Conservation (phyloP, 2,113 vertebrate genomes). For the Raphicerus campestris region DNA sequence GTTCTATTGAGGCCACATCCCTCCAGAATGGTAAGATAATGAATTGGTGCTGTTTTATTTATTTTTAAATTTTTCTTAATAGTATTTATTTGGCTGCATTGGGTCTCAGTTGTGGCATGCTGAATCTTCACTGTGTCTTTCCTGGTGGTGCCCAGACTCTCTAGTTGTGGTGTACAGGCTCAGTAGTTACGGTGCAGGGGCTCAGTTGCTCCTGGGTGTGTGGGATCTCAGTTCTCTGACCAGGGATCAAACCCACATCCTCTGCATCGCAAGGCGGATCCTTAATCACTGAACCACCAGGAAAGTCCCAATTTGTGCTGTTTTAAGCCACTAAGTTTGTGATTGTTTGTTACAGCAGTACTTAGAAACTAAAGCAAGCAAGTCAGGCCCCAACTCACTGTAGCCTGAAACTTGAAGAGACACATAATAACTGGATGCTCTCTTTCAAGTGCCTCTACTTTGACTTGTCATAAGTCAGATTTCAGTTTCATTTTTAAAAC, state of each 20-base stretch:
- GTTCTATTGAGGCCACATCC: not conserved
- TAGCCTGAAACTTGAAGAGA: not conserved
- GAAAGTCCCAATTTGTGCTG: not conserved
- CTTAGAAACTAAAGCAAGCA: not conserved
- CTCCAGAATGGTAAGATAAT: not conserved
- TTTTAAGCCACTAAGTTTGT: not conserved
- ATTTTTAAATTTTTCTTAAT: not conserved
- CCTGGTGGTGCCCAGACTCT: not conserved
- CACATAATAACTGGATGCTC: not conserved
- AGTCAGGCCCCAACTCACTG: not conserved
- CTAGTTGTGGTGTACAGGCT: not conserved
- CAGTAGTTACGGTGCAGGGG: not conserved
- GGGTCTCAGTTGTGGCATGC: not conserved
- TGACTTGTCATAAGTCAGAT: not conserved
- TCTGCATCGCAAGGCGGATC: not conserved
- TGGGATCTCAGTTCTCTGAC: not conserved
- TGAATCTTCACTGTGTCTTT: not conserved
- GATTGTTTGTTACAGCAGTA: not conserved
- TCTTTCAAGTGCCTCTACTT: not conserved
- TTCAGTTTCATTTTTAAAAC: conserved; percentile 15
- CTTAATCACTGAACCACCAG: not conserved
- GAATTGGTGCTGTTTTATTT: not conserved
- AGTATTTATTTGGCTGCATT: not conserved
- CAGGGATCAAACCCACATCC: not conserved
- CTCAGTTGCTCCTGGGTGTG: not conserved